phyloP scores from a whole-genome alignment of 92 coral and sea anemone genomes.

The Heliopora coerulea region DNA sequence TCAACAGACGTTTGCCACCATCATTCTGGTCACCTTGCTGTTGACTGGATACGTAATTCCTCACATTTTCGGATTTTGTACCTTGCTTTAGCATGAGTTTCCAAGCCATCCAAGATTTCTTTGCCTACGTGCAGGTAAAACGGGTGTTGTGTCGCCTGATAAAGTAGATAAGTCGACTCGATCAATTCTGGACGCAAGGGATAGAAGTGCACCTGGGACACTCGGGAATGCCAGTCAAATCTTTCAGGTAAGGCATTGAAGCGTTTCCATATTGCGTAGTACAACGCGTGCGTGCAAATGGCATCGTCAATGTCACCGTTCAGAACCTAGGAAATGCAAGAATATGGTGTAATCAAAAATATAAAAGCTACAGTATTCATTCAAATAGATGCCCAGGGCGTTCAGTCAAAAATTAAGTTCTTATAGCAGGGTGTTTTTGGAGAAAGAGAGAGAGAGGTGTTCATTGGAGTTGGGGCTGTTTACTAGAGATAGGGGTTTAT shows the following conservation, averaged over 20 bases:
- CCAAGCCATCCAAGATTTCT: conserved; percentile 76
- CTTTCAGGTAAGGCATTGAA: conserved; percentile 94
- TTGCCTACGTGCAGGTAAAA: conserved; percentile 95
- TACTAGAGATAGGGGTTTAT: no score
- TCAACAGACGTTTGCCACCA: no score
- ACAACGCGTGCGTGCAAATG: conserved; percentile 90
- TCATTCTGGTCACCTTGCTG: no score
- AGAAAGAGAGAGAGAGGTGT: no score
- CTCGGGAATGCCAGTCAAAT: conserved; percentile 82
- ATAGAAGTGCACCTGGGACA: conserved; percentile 80
- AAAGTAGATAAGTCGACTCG: conserved; percentile 87
- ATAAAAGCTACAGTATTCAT: not conserved
- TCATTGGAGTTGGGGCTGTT: no score
- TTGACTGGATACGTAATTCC: no score
- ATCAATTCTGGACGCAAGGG: conserved; percentile 90
- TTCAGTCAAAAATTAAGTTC: no score
- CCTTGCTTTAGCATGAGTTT: conserved; percentile 77
- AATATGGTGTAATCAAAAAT: no score
- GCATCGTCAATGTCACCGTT: conserved; percentile 98
- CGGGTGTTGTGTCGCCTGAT: conserved; percentile 99
- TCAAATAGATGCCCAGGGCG: no score
- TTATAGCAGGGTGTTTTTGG: no score
- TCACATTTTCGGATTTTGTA: not conserved
- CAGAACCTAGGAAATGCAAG: conserved; percentile 59
- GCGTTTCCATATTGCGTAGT: conserved; percentile 91